Conservation (phyloP, 2,113 vertebrate genomes). For the Rana temporaria region DNA sequence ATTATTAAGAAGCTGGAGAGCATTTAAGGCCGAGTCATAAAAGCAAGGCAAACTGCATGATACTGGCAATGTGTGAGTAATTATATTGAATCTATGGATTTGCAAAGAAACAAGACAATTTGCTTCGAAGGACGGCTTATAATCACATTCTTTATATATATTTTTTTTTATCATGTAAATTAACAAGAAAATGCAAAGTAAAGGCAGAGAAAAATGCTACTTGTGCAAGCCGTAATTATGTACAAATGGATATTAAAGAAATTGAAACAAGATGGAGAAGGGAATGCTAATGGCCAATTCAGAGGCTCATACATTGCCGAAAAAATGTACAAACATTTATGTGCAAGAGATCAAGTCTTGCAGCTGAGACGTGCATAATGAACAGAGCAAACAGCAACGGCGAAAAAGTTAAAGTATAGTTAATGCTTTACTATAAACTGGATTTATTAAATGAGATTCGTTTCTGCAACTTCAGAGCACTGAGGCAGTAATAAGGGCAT, state of each 20-base stretch:
- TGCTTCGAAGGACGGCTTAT: conserved; percentile 36
- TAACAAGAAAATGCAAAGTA: not conserved
- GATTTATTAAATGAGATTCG: too few relatives aligned
- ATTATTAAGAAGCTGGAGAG: conserved; percentile 34
- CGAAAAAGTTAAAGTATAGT: too few relatives aligned
- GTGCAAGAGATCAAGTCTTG: too few relatives aligned
- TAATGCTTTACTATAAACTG: too few relatives aligned
- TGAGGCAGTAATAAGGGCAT: too few relatives aligned
- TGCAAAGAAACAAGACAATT: conserved; percentile 35
- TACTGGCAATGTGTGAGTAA: conserved; percentile 32
- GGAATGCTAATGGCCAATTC: conserved; percentile 7
- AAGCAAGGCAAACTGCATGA: not conserved
- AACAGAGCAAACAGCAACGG: not conserved
- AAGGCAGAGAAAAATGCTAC: conserved; percentile 5
- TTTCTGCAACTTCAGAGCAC: too few relatives aligned
- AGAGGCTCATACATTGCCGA: not conserved
- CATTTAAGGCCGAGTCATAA: conserved; percentile 40
- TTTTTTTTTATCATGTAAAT: conserved; percentile 17
- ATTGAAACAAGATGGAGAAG: not conserved
- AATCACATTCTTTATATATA: conserved; percentile 29
- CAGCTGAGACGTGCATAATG: not conserved
- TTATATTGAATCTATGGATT: conserved; percentile 50
- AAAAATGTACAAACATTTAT: too few relatives aligned
- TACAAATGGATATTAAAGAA: conserved; percentile 4
- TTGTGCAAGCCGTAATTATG: conserved; percentile 5